These are phyloP conservation scores for Passer montanus DNA, from an alignment of 2,113 vertebrate species.

Conservation along the genomic window DNA sequence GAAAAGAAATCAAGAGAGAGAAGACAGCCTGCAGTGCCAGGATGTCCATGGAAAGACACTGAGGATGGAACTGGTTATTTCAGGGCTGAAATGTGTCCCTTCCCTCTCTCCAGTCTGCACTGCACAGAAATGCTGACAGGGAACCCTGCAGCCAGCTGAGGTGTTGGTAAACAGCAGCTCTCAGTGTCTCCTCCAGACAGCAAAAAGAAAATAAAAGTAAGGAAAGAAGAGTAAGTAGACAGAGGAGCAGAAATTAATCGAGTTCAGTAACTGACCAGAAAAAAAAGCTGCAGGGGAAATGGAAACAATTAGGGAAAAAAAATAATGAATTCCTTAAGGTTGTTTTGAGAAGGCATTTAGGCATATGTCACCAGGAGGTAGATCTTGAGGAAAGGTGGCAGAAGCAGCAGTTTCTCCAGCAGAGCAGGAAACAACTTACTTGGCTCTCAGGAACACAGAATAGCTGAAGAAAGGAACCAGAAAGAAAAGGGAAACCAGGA, in stretches of 20 bases:
- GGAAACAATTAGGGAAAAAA: not conserved
- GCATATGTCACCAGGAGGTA: not conserved
- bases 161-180: not conserved
- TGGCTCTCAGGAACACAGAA: not conserved
- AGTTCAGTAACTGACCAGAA: not conserved
- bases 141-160: not conserved
- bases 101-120: not conserved
- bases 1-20: not conserved
- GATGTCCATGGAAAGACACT: fast-evolving
- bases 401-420: not conserved
- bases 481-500: not conserved
- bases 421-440: not conserved
- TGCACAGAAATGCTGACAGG: not conserved
- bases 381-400: not conserved
- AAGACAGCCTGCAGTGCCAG: not conserved
- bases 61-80: not conserved
- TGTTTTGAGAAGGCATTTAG: not conserved
- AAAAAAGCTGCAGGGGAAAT: not conserved
- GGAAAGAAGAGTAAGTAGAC: not conserved
- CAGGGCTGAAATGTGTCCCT: not conserved
- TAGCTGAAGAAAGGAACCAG: not conserved
- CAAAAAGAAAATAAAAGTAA: not conserved
- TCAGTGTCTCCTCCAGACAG: not conserved
- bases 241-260: not conserved
- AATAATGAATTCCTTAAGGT: not conserved